These are phyloP conservation scores for Congeria kusceri DNA, from an alignment of 2,888 invertebrate genomes.

Conservation along the genomic window DNA sequence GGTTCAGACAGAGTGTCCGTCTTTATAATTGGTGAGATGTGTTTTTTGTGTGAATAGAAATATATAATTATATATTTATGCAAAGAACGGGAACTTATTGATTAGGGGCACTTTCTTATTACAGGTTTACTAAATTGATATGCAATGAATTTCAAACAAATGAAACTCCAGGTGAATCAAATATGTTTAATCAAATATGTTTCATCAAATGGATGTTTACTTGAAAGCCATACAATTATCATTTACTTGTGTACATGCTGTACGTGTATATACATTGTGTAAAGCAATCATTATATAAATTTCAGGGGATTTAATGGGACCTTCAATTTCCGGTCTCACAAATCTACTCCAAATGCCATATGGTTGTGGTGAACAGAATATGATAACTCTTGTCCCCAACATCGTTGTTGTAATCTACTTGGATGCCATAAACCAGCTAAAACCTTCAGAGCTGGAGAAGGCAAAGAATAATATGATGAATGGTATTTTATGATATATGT, in stretches of 20 bases:
- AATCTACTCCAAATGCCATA: constrained; percentile 92
- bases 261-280: too few species aligned
- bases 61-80: too few species aligned
- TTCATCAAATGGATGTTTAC: too few species aligned
- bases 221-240: too few species aligned
- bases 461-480: constrained; percentile 54
- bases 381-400: constrained; percentile 95
- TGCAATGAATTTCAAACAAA: too few species aligned
- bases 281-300: not conserved
- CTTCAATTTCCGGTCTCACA: constrained; percentile 91
- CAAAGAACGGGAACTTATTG: too few species aligned
- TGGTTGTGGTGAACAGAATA: constrained; percentile 96
- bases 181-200: too few species aligned
- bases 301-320: constrained; percentile 91
- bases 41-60: too few species aligned
- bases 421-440: constrained; percentile 89
- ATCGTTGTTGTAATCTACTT: constrained; percentile 94
- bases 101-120: too few species aligned
- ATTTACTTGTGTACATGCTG: too few species aligned
- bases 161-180: too few species aligned
- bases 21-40: constrained; percentile 34
- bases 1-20: constrained; percentile 30
- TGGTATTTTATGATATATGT: constrained; percentile 26
- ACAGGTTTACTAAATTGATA: too few species aligned
- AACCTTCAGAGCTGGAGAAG: constrained; percentile 85